Evolutionary conservation across 2,888 invertebrate genomes (phyloP).

Genomic region (Leptinotarsa juncta): DNA sequence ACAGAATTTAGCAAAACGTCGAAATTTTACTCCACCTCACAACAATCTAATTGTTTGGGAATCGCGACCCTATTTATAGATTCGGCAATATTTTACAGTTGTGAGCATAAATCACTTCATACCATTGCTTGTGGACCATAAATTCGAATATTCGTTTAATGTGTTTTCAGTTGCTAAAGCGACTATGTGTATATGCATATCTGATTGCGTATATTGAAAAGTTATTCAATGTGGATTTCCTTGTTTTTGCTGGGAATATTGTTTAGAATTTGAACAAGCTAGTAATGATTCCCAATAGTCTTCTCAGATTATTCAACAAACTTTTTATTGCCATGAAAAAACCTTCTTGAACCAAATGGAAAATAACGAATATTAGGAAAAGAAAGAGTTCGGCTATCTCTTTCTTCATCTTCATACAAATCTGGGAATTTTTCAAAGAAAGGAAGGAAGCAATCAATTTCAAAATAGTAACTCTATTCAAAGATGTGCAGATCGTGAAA

Average conservation of each 20-base stretch:
- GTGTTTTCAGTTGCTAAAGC: constrained; percentile 54
- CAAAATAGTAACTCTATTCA: no score
- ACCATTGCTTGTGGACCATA: constrained; percentile 42
- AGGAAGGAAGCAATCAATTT: no score
- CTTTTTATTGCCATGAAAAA: no score
- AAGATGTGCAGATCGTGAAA: no score
- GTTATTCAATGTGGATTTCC: constrained; percentile 53
- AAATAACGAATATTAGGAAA: no score
- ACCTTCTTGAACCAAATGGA: no score
- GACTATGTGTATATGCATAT: constrained; percentile 37
- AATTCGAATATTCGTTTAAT: constrained; percentile 54
- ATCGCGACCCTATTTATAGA: constrained; percentile 25
- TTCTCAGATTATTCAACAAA: no score
- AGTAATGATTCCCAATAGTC: no score
- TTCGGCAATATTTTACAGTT: constrained; percentile 41
- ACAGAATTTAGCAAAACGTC: not conserved
- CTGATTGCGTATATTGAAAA: constrained; percentile 47
- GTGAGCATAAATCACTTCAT: constrained; percentile 43
- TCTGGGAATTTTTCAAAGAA: no score
- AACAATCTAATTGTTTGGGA: not conserved
- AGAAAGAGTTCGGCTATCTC: no score
- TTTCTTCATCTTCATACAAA: no score
- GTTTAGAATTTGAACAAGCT: not conserved
- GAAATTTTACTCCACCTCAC: not conserved
- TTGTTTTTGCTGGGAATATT: constrained; percentile 26